Percentiles rank a stretch among this genome's conserved stretches.
Conservation (phyloP, 37 sponge, comb jelly and placozoan species). For the Oopsacas minuta region DNA sequence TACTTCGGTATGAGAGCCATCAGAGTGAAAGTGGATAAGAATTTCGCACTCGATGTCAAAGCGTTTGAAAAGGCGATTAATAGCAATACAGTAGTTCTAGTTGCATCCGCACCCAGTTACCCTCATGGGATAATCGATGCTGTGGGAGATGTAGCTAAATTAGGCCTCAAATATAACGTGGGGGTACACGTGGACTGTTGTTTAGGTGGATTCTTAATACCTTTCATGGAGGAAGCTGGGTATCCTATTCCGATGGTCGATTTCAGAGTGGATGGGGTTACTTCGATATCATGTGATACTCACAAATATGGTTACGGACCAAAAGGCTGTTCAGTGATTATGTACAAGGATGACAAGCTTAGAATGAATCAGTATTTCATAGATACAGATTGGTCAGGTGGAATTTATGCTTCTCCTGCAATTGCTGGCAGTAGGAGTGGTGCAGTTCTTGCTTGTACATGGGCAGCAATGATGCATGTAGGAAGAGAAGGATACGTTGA, state of each 20-base stretch:
- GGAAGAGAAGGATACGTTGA: conserved; percentile 68
- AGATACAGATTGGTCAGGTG: conserved; percentile 73
- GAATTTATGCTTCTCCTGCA: conserved; percentile 82
- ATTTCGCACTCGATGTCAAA: conserved; percentile 29
- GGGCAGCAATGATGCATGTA: conserved; percentile 86
- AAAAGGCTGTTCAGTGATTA: conserved; percentile 84
- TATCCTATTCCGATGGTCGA: conserved; percentile 72
- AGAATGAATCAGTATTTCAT: conserved; percentile 61
- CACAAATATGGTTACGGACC: conserved; percentile 96
- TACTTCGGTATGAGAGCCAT: conserved; percentile 59
- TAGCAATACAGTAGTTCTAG: conserved; percentile 66
- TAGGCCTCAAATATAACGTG: conserved; percentile 37
- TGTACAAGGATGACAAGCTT: conserved; percentile 54
- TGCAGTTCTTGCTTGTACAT: conserved; percentile 55
- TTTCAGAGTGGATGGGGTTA: conserved; percentile 82
- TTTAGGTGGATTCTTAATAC: conserved; percentile 81
- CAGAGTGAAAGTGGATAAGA: neutral
- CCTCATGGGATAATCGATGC: conserved; percentile 91
- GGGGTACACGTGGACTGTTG: conserved; percentile 88
- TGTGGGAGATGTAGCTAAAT: conserved; percentile 54
- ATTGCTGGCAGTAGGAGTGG: conserved; percentile 82
- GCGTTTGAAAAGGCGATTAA: conserved; percentile 66
- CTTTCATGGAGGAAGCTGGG: conserved; percentile 95
- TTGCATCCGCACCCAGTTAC: conserved; percentile 82
- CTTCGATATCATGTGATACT: conserved; percentile 84